A percentile compares a stretch with the other conserved stretches of the same genome.
Evolutionary conservation across 2,113 vertebrate species (phyloP).

Genomic region (Spilogale gracilis): DNA sequence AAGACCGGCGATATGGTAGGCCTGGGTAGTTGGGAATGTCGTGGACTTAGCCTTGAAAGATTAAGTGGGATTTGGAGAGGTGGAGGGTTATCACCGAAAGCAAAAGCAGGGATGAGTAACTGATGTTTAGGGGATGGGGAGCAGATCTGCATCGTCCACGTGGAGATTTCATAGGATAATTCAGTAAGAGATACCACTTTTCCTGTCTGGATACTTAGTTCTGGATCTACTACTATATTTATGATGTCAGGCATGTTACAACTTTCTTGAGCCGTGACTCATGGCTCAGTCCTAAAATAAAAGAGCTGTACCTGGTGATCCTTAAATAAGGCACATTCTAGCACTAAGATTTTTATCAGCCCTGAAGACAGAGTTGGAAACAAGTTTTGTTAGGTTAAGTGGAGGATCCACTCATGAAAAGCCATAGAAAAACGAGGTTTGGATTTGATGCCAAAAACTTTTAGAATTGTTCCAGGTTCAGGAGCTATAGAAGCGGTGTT

Average conservation of each 20-base stretch:
- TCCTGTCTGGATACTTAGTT: neutral
- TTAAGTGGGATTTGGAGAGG: neutral
- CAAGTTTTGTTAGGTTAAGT: neutral
- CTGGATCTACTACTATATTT: neutral
- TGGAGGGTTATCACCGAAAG: neutral
- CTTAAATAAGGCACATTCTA: neutral
- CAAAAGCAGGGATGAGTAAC: neutral
- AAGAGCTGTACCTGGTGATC: neutral
- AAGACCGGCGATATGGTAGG: neutral
- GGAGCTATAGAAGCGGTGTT: neutral
- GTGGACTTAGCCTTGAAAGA: neutral
- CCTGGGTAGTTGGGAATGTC: neutral
- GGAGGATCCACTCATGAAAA: neutral
- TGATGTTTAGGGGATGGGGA: neutral
- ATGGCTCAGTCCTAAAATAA: constrained; percentile 22
- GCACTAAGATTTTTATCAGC: constrained; percentile 34
- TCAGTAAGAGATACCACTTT: neutral
- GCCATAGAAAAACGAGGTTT: neutral
- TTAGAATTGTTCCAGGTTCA: neutral
- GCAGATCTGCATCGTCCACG: neutral
- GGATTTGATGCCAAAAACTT: neutral
- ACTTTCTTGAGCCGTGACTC: neutral
- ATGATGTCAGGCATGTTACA: constrained; percentile 13
- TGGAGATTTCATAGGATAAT: neutral
- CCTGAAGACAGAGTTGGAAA: neutral